Evolutionary conservation across 2,888 invertebrate species (phyloP), one percentile per base, ranked within the genome.

Genomic region (Callyntrura sp.): DNA sequence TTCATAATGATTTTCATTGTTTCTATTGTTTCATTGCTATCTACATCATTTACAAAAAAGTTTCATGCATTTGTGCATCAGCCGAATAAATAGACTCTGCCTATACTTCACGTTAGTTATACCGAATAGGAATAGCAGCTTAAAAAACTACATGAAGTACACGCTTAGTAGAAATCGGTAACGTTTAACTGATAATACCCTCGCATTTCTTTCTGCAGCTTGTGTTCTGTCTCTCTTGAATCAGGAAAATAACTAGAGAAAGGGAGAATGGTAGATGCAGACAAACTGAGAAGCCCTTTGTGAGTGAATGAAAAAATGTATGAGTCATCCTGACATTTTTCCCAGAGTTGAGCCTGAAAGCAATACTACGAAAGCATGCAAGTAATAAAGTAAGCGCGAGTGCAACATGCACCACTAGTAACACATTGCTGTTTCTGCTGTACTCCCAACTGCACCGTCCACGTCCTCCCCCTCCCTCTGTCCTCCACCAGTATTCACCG

Each of bases 311-410:
- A 28, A 88, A 62, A 83, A 62, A 81, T 20, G 78, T 51, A 81
- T 90, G 90, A 90, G 85, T 90, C 90, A 90, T 85, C 90, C 12
- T 62, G 60, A 85, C 85, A 88, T 65, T 76, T 84, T 70, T 78
- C 25, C 12, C 60, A 51, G n/a, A 17, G 55, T 76, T 23, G n/a
- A n/a, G 25, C 79, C 60, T 60, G 43, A 57, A 20, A 79, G 57
- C 55, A 78, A 78, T 17, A 23, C 11, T 35, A 60, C 20, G 35
- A 35, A 35, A 6, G 35, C 35, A 35, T 35, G 35, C 43, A n/a
- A 70, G 45, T 57, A 25, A 73, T 35, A 25, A 43, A 65, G 85
- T 35, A 35, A n/a, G n/a, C n/a, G 57, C 57, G 60, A 60, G 79
- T 60, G 79, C 57, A 60, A 60, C 79, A 14, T 57, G 79, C 79